These are phyloP conservation scores for Drosophila virilis DNA, from an alignment of 1,140 invertebrate genomes.

Conservation along the genomic window DNA sequence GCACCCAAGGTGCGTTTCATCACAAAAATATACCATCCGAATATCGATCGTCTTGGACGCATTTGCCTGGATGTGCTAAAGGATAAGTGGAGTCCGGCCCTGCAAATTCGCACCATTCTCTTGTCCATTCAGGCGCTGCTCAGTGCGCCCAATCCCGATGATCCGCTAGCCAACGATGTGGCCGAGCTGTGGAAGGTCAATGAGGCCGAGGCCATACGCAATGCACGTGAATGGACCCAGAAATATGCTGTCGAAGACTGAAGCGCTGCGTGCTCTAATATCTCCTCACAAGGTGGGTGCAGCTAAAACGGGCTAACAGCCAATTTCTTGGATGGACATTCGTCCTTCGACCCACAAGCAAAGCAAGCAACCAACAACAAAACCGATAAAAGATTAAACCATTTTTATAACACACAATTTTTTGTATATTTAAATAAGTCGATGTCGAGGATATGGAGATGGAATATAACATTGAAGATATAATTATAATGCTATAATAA, in stretches of 20 bases:
- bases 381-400: conserved; percentile 90
- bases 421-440: conserved; percentile 52
- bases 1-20: conserved; percentile 92
- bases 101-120: conserved; percentile 98
- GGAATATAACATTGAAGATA: conserved; percentile 29
- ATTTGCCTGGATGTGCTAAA: conserved; percentile 91
- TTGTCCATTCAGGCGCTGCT: conserved; percentile 97
- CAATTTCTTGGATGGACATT: conserved; percentile 14
- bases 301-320: conserved; percentile 3
- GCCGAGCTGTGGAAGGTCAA: conserved; percentile 96
- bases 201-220: conserved; percentile 94
- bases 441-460: conserved; percentile 29
- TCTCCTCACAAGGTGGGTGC: conserved; percentile 9
- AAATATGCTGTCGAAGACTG: conserved; percentile 88
- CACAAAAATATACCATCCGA: conserved; percentile 92
- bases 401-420: conserved; percentile 42
- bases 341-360: conserved; percentile 13
- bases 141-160: conserved; percentile 98
- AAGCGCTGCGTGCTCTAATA: conserved; percentile 17
- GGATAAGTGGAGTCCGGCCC: conserved; percentile 97
- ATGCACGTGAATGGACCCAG: conserved; percentile 96
- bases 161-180: conserved; percentile 97
- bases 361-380: conserved; percentile 21
- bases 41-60: conserved; percentile 90
- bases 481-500: conserved; percentile 51